Percentiles rank a stretch among this genome's conserved stretches.
These are phyloP conservation scores for Cassiopea andromeda DNA, from an alignment of 30 jellyfish, hydroid and myxozoan species.

Conservation along the genomic window DNA sequence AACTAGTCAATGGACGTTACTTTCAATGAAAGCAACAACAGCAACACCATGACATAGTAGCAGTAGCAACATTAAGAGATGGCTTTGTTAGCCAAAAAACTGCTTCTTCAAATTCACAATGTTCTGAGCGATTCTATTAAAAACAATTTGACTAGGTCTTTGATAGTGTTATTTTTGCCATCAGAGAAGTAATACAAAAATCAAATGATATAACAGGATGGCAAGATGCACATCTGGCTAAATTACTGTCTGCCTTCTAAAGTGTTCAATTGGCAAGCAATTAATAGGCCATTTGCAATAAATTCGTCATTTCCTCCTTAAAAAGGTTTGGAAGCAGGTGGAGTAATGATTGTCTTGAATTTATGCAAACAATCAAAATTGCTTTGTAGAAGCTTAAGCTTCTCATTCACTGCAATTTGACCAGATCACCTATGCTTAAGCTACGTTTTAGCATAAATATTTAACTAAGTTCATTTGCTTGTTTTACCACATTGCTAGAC, in stretches of 20 bases:
- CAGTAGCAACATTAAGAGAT: background rate
- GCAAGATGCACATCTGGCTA: background rate
- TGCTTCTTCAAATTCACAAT: background rate
- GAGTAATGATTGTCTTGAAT: no score
- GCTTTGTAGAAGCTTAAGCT: no score
- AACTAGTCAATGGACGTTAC: background rate
- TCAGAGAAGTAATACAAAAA: background rate
- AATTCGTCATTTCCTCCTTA: background rate
- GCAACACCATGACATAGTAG: background rate
- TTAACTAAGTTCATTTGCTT: no score
- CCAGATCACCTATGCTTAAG: no score
- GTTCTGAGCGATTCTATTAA: no score
- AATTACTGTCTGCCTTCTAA: background rate
- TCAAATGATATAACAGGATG: background rate
- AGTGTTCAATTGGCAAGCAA: background rate
- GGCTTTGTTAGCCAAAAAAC: background rate
- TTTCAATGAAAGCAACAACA: slow-evolving; percentile 8
- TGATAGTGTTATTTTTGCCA: background rate
- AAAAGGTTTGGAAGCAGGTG: no score
- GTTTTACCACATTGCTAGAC: no score
- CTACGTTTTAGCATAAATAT: no score
- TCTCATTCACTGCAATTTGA: no score
- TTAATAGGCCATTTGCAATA: background rate
- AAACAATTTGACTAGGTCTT: no score
- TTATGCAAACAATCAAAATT: no score